Base-by-base conservation (phyloP, 2,113 vertebrate genomes). In the Prunella fulvescens region DNA sequence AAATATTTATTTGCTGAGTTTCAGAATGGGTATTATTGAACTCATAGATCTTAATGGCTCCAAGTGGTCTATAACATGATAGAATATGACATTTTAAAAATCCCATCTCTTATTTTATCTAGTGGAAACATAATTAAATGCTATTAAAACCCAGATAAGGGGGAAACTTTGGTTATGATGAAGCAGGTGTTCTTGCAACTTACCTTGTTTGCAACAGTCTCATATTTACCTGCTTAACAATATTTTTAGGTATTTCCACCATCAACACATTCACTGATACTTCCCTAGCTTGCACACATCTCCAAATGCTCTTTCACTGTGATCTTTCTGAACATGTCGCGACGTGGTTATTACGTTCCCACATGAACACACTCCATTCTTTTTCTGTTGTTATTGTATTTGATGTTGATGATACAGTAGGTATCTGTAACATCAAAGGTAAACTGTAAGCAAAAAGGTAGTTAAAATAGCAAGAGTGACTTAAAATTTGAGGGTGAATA, bases 1-100 rank as follows among this genome's bases (percentile, higher is more conserved):
- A 97, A 96, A 96, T 96, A 97, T 94, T 95, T 97, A 96, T 95
- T 93, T 95, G 24, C 54, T 94, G 82, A 94, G 73, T 92, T 94
- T 86, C 81, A 81, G 66, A 84, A 88, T 37, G 19, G 15, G 14
- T 95, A 76, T 93, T 86, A 94, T 66, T 83, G 95, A 96, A 89
- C 66, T 81, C 66, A 53, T 44, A 89, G 70, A 87, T 22, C 9
- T 5, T 81, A 95, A 88, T 82, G 76, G 51, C 20, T 92, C 91
- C 66, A 85, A 95, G 61, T 81, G 54, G 73, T 94, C 86, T 93
- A 79, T 70, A 95, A 69, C 12, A 5, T 2, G 12, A 77, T 18
- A 65, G 51, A 85, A 61, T 20, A 81, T 76, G 81, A 62, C 28
- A 81, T 85, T 85, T 94, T 66, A 2, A 39, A 93, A 92, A 87